Base-by-base conservation (phyloP, 2,888 invertebrate genomes). In the Spicauda simplicius region DNA sequence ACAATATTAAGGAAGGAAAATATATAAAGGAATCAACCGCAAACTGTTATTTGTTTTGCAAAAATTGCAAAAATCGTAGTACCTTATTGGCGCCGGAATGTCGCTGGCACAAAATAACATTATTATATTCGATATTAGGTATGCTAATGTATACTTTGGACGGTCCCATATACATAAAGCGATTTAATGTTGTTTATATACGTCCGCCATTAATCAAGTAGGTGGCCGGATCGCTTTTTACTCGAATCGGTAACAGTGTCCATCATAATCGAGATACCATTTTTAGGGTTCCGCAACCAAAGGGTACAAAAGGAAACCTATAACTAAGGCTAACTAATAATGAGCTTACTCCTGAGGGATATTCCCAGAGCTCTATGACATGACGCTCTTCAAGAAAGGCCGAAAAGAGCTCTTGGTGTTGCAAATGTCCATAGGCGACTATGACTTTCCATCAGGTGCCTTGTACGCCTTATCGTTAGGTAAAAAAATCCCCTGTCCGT, bases 131-230 rank as follows among this genome's bases (percentile, higher is more conserved):
- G 71, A 74, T 72, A 72, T 73, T 75, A 73, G 68, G 70, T 77
- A 80, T 79, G 78, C 70, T 77, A 82, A 84, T 81, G 72, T 75
- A 76, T 75, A 76, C 70, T 69, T 69, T 33, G 72, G 66, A 71
- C 72, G 74, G 77, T 82, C 80, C 79, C 59, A 60, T 66, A 59
- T 41, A 37, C 54, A 48, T 54, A 60, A 12, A 12, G 54, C 75
- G 74, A 77, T 37, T 61, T 56, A 60, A 55, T 61, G 78, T 80
- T 83, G 81, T 84, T 85, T 83, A 81, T 82, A 81, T 77, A 79
- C 73, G 74, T 59, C 69, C 72, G 67, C 70, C 74, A 81, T 84
- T 74, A 77, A 79, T 78, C 78, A 78, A 68, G 69, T 71, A 70
- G 73, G 73, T 63, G 71, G 75, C 61, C 75, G 70, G 74, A 76